A percentile compares a stretch with the other conserved stretches of the same genome.
phyloP scores from a whole-genome alignment of 1,140 invertebrate species.

The Pseudomyrmex sp. region DNA sequence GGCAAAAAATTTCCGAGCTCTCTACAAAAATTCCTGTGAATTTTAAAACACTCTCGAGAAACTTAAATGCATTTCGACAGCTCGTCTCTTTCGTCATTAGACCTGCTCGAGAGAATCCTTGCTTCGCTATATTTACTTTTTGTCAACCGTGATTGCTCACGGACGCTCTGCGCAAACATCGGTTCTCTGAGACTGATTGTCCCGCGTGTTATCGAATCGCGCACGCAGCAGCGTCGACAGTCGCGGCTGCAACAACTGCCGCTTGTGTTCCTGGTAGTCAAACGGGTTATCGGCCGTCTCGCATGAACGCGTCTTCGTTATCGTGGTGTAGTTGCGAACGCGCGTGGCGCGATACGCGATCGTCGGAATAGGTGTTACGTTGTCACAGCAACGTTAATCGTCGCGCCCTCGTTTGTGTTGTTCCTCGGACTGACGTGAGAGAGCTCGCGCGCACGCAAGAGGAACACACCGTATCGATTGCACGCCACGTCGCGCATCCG shows the following conservation, averaged over 20 bases:
- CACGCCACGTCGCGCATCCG: slow-evolving; percentile 7
- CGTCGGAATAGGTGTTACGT: slow-evolving; percentile 39
- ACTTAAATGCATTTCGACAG: neutral
- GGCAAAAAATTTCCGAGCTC: neutral
- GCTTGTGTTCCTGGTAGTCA: slow-evolving; percentile 69
- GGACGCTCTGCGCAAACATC: slow-evolving; percentile 52
- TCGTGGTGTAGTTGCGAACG: slow-evolving; percentile 55
- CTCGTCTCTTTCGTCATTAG: slow-evolving; percentile 19
- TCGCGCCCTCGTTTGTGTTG: slow-evolving; percentile 33
- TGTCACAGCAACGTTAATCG: slow-evolving; percentile 29
- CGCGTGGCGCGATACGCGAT: slow-evolving; percentile 67
- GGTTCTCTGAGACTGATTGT: slow-evolving; percentile 55
- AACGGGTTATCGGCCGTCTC: slow-evolving; percentile 62
- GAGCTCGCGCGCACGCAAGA: slow-evolving; percentile 5
- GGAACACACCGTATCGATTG: slow-evolving; percentile 26
- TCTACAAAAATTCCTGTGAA: too few relatives aligned
- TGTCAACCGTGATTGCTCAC: slow-evolving; percentile 18
- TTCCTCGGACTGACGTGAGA: slow-evolving; percentile 4
- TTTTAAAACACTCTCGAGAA: neutral
- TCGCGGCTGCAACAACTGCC: slow-evolving; percentile 61
- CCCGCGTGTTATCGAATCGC: slow-evolving; percentile 60
- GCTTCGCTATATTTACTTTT: slow-evolving; percentile 20
- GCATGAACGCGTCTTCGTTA: slow-evolving; percentile 62
- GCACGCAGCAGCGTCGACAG: slow-evolving; percentile 55
- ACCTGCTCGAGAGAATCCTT: neutral